Conservation (phyloP, 2,797 vertebrate species). For the Melopsittacus undulatus region DNA sequence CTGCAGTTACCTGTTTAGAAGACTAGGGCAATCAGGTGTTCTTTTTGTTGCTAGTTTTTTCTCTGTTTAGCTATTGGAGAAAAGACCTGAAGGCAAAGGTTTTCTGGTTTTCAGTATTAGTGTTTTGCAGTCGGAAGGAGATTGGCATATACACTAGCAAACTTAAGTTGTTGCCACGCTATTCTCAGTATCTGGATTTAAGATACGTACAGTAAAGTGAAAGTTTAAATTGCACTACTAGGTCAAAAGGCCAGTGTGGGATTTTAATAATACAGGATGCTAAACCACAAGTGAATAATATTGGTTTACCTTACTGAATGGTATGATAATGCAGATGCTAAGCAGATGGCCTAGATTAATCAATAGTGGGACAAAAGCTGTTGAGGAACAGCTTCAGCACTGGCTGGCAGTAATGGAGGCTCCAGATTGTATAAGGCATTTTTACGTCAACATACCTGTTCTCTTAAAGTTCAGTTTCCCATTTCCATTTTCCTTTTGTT, state of each 20-base stretch:
- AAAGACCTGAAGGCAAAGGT: not conserved
- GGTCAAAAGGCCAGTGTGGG: slow-evolving; percentile 32
- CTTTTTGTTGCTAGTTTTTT: not conserved
- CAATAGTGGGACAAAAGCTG: not conserved
- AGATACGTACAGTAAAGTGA: not conserved
- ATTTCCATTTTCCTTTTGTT: not conserved
- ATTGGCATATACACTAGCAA: no score
- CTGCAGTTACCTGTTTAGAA: not conserved
- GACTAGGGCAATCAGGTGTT: not conserved
- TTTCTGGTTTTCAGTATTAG: not conserved
- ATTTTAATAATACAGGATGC: not conserved
- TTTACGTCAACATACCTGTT: not conserved
- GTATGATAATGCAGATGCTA: not conserved
- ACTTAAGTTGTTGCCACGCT: not conserved
- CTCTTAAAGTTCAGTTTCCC: not conserved
- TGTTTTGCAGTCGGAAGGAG: not conserved
- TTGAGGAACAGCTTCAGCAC: not conserved
- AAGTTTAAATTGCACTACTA: not conserved
- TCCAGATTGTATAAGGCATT: not conserved
- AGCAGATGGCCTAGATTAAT: slow-evolving; percentile 3
- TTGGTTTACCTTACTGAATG: not conserved
- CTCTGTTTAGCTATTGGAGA: not conserved
- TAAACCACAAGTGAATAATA: not conserved
- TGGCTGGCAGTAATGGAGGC: not conserved
- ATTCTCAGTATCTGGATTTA: not conserved